Evolutionary conservation across 2,797 vertebrate genomes (phyloP), one percentile per base, ranked within the genome.

Genomic region (Spinus pinus): DNA sequence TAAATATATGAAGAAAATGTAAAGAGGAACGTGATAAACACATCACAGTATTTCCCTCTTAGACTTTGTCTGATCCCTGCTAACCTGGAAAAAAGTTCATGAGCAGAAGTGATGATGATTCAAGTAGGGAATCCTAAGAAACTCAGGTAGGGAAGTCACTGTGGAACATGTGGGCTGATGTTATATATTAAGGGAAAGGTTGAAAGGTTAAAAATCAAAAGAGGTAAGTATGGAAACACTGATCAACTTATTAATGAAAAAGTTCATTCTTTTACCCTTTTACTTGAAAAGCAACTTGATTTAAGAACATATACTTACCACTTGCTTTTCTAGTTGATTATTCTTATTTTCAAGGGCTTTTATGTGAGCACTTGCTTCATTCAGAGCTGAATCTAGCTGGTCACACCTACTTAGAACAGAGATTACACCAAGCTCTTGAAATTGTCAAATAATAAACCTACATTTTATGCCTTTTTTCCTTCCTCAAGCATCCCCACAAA

Each of bases 281-380:
- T 9, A 90, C 10, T 71, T 84, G 56, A 92, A 73, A 84, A 61
- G 12, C 37, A 92, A 33, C 53, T 53, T 49, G 66, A 89, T 69
- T 81, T 62, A 37, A 35, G 42, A 66, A 42, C 13, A 12, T 20
- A 15, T 22, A 95, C 97, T 97, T 98, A 99, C 99, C 98, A 99
- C 97, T 97, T 99, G 98, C 86, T 98, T 98, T 97, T 99, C 98
- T 92, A 99, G 97, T 33, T 97, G 88, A 66, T 96, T 96, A 95
- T 99, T 99, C 87, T 98, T 98, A 91, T 97, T 98, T 96, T 99
- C 99, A 53, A 99, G 98, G n/a, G 98, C 96, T 95, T 98, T 98
- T 78, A 99, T 97, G 27, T 74, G 98, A 87, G 91, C 85, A 42
- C 96, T 98, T 57, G 99, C 98, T 94, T 99, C 98, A n/a, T 95